phyloP scores from a whole-genome alignment of 2,888 invertebrate genomes.

The Rhagonycha lutea region DNA sequence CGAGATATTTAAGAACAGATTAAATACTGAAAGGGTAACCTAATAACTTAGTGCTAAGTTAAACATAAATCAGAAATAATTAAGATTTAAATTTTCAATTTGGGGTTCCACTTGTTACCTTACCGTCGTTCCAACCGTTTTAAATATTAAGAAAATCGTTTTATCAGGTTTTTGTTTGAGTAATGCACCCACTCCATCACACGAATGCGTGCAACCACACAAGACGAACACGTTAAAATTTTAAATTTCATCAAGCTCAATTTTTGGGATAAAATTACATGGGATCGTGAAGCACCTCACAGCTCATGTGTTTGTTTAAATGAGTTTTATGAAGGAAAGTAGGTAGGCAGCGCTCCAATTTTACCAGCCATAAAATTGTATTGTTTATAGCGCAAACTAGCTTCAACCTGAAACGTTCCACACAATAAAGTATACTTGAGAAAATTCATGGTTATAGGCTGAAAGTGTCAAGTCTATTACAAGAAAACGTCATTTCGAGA shows the following conservation, averaged over 20 bases:
- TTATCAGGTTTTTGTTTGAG: conserved; percentile 25
- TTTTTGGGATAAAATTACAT: not conserved
- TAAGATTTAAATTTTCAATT: not conserved
- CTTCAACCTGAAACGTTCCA: not conserved
- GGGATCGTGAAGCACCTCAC: not conserved
- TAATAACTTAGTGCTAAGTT: not conserved
- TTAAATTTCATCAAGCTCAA: conserved; percentile 10
- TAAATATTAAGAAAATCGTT: not conserved
- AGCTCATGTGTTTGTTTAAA: not conserved
- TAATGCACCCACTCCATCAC: conserved; percentile 34
- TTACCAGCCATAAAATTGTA: not conserved
- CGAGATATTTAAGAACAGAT: conserved; percentile 19
- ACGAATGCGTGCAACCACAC: conserved; percentile 12
- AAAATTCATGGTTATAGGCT: not conserved
- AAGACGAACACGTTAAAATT: conserved; percentile 20
- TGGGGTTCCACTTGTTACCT: not conserved
- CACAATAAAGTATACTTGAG: not conserved
- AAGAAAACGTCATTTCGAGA: not conserved
- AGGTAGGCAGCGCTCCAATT: not conserved
- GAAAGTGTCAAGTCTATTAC: not conserved
- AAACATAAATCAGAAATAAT: not conserved
- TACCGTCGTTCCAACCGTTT: not conserved
- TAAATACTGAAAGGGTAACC: not conserved
- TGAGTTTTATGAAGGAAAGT: not conserved
- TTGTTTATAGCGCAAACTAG: not conserved